Evolutionary conservation across 2,113 vertebrate genomes (phyloP).

Genomic region (Dicaeum eximium): DNA sequence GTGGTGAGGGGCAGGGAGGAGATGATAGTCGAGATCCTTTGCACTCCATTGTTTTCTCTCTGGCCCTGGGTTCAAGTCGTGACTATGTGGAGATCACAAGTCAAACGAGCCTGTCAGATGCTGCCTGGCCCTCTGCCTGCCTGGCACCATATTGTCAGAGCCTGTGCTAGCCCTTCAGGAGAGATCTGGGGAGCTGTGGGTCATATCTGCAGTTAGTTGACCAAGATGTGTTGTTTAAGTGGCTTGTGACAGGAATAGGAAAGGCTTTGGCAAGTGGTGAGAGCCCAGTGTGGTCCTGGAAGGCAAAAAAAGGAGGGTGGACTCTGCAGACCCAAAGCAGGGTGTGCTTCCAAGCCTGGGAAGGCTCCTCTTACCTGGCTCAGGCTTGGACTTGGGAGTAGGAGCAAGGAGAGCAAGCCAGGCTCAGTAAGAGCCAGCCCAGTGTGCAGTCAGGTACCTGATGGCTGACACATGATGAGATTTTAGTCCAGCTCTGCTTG

Average conservation of each 20-base stretch:
- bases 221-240: not conserved
- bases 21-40: not conserved
- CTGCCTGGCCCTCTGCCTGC: slow-evolving; percentile 49
- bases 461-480: not conserved
- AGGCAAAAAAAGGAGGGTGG: not conserved
- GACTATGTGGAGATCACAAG: not conserved
- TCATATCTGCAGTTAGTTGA: not conserved
- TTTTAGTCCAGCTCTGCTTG: not conserved
- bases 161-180: not conserved
- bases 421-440: not conserved
- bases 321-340: not conserved
- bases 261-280: not conserved
- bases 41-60: not conserved
- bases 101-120: slow-evolving; percentile 39
- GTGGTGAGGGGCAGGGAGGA: not conserved
- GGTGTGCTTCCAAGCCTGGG: not conserved
- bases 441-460: not conserved
- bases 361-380: not conserved
- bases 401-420: not conserved
- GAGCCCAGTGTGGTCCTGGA: not conserved
- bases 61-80: not conserved
- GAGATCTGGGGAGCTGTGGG: not conserved
- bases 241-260: not conserved
- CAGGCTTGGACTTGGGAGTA: not conserved
- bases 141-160: not conserved